Conservation (phyloP, 2,888 invertebrate species). For the Stenotaenia linearis region DNA sequence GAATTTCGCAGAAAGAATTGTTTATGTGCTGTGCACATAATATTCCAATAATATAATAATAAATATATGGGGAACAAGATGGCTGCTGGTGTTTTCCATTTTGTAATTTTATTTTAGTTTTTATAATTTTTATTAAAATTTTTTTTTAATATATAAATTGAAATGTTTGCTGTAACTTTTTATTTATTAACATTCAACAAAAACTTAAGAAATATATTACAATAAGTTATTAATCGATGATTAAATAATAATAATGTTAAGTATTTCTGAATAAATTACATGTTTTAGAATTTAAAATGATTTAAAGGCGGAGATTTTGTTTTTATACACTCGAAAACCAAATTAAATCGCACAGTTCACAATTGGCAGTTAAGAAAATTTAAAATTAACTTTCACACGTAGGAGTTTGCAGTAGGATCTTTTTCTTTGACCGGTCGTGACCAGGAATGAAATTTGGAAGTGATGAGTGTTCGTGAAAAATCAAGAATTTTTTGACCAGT, state of each 20-base stretch:
- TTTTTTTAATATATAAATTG: background rate
- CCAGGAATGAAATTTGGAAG: too few species aligned
- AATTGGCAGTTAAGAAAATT: too few species aligned
- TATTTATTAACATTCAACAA: background rate
- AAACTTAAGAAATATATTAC: background rate
- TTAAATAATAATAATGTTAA: background rate
- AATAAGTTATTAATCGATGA: background rate
- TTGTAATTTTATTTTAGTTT: too few species aligned
- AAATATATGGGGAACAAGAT: background rate
- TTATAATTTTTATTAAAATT: background rate
- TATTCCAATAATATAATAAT: background rate
- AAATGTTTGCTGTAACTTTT: background rate
- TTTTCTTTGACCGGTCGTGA: too few species aligned
- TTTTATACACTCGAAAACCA: too few species aligned
- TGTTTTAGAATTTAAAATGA: background rate
- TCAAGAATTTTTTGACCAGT: too few species aligned
- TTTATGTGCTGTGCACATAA: background rate
- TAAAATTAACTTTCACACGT: too few species aligned
- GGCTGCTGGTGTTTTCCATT: background rate
- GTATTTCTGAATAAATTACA: conserved; percentile 4
- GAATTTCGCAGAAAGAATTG: background rate
- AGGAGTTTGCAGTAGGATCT: too few species aligned
- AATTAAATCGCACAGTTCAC: too few species aligned
- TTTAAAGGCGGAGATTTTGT: background rate
- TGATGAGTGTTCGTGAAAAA: too few species aligned